phyloP scores from a whole-genome alignment of 1,140 invertebrate genomes.

The Venustaconcha ellipsiformis region DNA sequence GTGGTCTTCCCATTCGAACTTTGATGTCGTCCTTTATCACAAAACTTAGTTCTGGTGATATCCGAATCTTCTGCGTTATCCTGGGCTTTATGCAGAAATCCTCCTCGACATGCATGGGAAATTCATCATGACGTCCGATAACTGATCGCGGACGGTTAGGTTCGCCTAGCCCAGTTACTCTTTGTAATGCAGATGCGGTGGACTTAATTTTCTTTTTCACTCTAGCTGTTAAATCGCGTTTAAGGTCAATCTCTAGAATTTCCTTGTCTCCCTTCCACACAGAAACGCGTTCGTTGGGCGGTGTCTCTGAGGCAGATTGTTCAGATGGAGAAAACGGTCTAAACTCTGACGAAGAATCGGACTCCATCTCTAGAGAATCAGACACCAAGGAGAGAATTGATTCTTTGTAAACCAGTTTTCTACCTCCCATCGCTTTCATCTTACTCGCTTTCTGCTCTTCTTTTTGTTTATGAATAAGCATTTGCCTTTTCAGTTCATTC shows the following conservation, averaged over 20 bases:
- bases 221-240: constrained; percentile 46
- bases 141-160: constrained; percentile 31
- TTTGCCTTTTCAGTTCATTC: constrained; percentile 34
- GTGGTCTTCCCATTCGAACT: constrained; percentile 56
- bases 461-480: background rate
- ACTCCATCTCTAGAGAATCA: background rate
- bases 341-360: constrained; percentile 17
- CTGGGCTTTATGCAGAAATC: constrained; percentile 42
- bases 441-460: background rate
- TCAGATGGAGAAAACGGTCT: constrained; percentile 18
- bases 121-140: constrained; percentile 41
- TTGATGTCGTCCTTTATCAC: constrained; percentile 55
- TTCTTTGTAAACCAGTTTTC: background rate
- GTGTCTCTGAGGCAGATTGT: constrained; percentile 2
- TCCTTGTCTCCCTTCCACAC: constrained; percentile 53
- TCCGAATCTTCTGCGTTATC: constrained; percentile 52
- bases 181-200: constrained; percentile 43
- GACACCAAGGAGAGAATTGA: background rate
- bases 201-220: constrained; percentile 45
- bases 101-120: constrained; percentile 41
- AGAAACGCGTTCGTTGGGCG: constrained; percentile 26
- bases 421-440: background rate
- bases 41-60: constrained; percentile 54
- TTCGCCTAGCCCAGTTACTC: constrained; percentile 52
- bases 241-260: constrained; percentile 54